Conservation (phyloP, 2,888 invertebrate species). For the Ariolimax columbianus region DNA sequence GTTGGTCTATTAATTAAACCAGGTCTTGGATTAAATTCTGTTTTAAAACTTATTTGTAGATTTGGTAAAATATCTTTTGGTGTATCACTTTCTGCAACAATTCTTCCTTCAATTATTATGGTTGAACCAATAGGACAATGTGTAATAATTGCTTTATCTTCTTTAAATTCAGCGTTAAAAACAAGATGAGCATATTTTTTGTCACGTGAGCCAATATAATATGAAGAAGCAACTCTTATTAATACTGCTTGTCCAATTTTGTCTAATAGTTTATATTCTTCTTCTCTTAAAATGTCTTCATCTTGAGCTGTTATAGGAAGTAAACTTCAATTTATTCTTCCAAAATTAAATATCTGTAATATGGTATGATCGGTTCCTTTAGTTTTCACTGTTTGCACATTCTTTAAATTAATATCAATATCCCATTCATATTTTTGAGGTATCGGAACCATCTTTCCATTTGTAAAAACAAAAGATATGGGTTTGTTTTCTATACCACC, state of each 20-base stretch:
- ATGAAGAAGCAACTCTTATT: background rate
- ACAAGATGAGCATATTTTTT: background rate
- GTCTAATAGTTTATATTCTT: too few species aligned
- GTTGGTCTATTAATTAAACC: background rate
- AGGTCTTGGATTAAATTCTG: too few species aligned
- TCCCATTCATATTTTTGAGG: background rate
- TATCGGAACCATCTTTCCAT: background rate
- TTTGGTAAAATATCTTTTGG: background rate
- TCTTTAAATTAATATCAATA: slow-evolving; percentile 17
- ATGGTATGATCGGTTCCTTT: background rate
- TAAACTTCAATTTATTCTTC: slow-evolving; percentile 12
- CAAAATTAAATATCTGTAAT: slow-evolving; percentile 26
- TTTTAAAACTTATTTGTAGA: background rate
- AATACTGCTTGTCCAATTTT: too few species aligned
- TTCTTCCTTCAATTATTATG: background rate
- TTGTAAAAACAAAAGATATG: background rate
- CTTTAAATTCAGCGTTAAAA: background rate
- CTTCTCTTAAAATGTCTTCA: background rate
- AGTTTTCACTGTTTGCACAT: background rate
- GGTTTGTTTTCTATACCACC: background rate
- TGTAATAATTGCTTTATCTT: background rate
- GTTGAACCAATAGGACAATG: background rate
- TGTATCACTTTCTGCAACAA: background rate
- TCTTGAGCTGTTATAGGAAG: background rate
- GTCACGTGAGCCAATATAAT: background rate